Percentiles rank a stretch among this genome's conserved stretches.
phyloP scores from a whole-genome alignment of 2,113 vertebrate genomes.

The Phyllopteryx taeniolatus region DNA sequence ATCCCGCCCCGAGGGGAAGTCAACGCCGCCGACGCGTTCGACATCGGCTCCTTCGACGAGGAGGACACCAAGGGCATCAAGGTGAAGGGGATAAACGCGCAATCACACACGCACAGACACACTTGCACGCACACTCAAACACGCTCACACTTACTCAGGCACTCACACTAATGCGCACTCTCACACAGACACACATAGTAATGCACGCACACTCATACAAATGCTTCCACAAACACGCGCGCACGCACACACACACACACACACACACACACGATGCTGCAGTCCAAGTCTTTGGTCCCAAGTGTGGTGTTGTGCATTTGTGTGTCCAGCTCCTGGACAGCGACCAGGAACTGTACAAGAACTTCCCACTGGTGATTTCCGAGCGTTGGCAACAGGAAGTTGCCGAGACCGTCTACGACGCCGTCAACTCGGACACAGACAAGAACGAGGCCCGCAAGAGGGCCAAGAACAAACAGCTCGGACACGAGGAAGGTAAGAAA shows the following conservation, averaged over 20 bases:
- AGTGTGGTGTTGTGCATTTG: background rate
- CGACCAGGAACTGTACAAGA: constrained; percentile 98
- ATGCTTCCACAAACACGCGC: no score
- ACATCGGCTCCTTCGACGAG: constrained; percentile 97
- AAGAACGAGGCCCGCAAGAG: constrained; percentile 92
- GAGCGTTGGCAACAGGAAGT: constrained; percentile 99
- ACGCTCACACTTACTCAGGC: no score
- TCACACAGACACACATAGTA: no score
- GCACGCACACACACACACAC: no score
- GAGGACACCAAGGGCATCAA: constrained; percentile 99
- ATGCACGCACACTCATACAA: no score
- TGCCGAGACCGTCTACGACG: constrained; percentile 92
- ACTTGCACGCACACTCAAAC: no score
- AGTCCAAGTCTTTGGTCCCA: background rate
- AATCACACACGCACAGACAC: background rate
- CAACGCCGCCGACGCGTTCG: constrained; percentile 95
- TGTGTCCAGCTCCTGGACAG: constrained; percentile 85
- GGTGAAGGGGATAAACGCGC: constrained; percentile 65
- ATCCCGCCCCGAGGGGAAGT: constrained; percentile 96
- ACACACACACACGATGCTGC: background rate
- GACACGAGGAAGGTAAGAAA: constrained; percentile 89
- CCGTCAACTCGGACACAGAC: constrained; percentile 93
- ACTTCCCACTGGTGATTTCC: constrained; percentile 96
- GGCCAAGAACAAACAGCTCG: constrained; percentile 95
- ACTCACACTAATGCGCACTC: no score